phyloP scores from a whole-genome alignment of 2,888 invertebrate genomes.

The Apantesis nais region DNA sequence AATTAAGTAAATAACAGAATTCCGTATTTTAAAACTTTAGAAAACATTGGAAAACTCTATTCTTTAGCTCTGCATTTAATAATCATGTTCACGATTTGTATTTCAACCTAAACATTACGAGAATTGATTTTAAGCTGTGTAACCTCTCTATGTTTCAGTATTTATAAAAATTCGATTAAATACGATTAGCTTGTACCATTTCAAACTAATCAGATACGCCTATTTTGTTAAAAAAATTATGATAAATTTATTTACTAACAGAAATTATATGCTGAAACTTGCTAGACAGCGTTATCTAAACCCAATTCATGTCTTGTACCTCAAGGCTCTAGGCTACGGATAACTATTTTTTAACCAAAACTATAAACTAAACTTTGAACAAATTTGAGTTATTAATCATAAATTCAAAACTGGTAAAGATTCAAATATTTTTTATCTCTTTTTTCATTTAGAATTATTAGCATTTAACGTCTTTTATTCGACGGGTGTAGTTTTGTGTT shows the following conservation, averaged over 20 bases:
- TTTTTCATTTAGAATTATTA: no score
- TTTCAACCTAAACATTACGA: slow-evolving; percentile 3
- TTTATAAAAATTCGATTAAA: background rate
- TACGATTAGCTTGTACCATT: slow-evolving; percentile 4
- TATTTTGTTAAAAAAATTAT: background rate
- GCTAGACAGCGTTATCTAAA: background rate
- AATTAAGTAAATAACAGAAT: background rate
- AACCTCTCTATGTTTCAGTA: background rate
- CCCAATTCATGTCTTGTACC: background rate
- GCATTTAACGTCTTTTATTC: no score
- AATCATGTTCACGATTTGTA: slow-evolving; percentile 7
- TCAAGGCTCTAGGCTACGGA: no score
- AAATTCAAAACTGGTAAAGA: no score
- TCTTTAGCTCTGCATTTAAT: slow-evolving; percentile 9
- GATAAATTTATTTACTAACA: background rate
- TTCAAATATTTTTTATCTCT: no score
- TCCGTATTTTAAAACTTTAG: background rate
- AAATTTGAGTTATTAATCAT: no score
- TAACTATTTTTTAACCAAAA: no score
- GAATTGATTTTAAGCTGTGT: slow-evolving; percentile 12
- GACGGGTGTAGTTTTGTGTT: no score
- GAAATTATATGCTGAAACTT: background rate
- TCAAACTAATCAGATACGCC: slow-evolving; percentile 3
- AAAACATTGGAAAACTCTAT: slow-evolving; percentile 12
- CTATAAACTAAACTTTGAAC: no score